A percentile compares a stretch with the other conserved stretches of the same genome.
Conservation (phyloP, 53 echinoderm and acorn worm genomes). For the Arbacia lixula region DNA sequence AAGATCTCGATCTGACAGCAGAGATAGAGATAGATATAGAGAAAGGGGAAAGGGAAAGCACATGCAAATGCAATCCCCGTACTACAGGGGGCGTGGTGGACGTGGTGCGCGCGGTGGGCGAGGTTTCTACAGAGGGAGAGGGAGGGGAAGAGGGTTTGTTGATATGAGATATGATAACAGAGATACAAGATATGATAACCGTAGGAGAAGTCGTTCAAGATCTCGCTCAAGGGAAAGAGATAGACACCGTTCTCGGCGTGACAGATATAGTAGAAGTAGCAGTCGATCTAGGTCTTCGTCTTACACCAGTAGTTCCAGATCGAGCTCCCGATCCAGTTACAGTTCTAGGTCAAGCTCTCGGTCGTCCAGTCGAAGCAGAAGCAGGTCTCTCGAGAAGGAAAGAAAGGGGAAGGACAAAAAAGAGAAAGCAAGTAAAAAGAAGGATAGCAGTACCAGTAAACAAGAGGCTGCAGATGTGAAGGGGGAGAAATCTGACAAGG, state of each 20-base stretch:
- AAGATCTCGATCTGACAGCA: constrained; percentile 9
- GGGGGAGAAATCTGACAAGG: constrained; percentile 6
- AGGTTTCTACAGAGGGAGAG: constrained; percentile 9
- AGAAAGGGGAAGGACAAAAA: constrained; percentile 6
- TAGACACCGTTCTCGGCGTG: not conserved
- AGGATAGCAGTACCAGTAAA: constrained; percentile 1
- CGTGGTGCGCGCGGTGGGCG: not conserved
- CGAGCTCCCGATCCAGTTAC: constrained; percentile 37
- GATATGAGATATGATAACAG: not conserved
- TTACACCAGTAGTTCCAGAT: constrained; percentile 21
- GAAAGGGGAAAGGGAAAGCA: constrained; percentile 1
- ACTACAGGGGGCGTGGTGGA: too few relatives aligned
- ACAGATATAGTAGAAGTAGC: constrained; percentile 17
- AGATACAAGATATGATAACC: constrained; percentile 10
- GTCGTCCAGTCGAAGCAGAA: constrained; percentile 25
- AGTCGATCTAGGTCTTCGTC: constrained; percentile 21
- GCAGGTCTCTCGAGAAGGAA: constrained; percentile 3
- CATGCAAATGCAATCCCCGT: not conserved
- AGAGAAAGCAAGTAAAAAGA: not conserved
- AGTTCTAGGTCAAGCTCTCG: constrained; percentile 42
- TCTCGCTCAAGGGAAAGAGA: constrained; percentile 34
- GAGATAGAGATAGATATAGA: not conserved
- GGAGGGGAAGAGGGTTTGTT: not conserved
- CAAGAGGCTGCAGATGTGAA: not conserved
- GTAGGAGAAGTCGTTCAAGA: constrained; percentile 29